These are phyloP conservation scores for Lutraria lutraria DNA, from an alignment of 2,888 invertebrate species.

Conservation along the genomic window DNA sequence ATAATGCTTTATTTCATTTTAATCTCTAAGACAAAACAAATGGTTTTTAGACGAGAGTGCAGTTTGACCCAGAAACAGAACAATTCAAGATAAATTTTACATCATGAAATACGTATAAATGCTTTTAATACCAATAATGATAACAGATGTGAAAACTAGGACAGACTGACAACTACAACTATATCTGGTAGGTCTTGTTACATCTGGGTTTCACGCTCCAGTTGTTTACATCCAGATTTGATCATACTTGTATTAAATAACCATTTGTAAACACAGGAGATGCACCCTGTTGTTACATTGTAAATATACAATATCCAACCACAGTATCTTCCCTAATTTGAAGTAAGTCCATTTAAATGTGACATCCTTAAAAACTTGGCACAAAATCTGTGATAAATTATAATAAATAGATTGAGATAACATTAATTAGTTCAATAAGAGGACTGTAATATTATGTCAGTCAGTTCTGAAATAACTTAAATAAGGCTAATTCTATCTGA, in stretches of 20 bases:
- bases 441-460: not conserved
- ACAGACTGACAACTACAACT: not conserved
- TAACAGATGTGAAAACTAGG: conserved; percentile 15
- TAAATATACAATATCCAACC: not conserved
- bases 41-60: not conserved
- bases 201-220: conserved; percentile 31
- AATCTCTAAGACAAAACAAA: not conserved
- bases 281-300: conserved; percentile 38
- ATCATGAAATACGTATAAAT: not conserved
- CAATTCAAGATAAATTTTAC: not conserved
- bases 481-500: not conserved
- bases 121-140: not conserved
- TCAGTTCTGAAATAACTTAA: not conserved
- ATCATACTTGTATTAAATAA: conserved; percentile 48
- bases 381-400: not conserved
- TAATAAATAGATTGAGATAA: not conserved
- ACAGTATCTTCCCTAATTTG: not conserved
- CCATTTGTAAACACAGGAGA: conserved; percentile 27
- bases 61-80: not conserved
- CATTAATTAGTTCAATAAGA: not conserved
- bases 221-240: conserved; percentile 22
- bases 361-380: not conserved
- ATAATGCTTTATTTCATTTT: not conserved
- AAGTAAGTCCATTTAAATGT: conserved; percentile 13
- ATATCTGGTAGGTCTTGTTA: not conserved